Evolutionary conservation across 2,797 vertebrate species (phyloP), one percentile per base, ranked within the genome.

Genomic region (Lophotriccus pileatus): DNA sequence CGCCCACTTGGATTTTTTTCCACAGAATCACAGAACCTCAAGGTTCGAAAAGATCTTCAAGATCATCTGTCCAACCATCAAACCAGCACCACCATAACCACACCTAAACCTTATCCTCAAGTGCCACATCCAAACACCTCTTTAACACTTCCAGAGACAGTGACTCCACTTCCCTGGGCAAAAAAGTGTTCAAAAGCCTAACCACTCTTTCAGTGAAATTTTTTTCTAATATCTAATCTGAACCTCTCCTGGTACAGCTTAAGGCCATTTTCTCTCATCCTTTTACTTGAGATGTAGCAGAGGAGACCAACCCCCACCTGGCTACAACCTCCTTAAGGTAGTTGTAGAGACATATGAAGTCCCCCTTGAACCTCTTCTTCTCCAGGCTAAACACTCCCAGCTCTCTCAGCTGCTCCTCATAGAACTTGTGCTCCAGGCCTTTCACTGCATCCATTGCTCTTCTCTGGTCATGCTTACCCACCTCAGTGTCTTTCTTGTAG

Each of bases 381-480:
- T 58, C n/a, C 39, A 23, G 37, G 30, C 44, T 32, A 12, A 64
- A 77, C 21, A 34, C 7, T 9, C 37, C 17, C 43, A 43, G 34
- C 18, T 59, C 21, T 12, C 39, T 36, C 52, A 72, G 39, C 22
- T 64, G 25, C n/a, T 72, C 58, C 52, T 32, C 14, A 27, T 0
- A 52, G 15, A 9, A 46, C 24, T 46, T 52, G 44, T 59, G 18
- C 7, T 46, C 39, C 58, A 14, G 52, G 36, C 18, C 14, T 25
- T 77, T 41, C 58, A 27, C 28, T 44, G 50, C 6, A 24, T 64
- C 9, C 5, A 4, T 9, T 50, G 24, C 49, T 23, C 28, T 37
- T 56, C 49, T n/a, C 2, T 63, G 50, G 32, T 24, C 0, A 0
- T 19, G 16, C 17, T 27, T 46, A n/a, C 44, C 20, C n/a, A 39